Conservation (phyloP, 2,113 vertebrate genomes). For the Glaucidium brasilianum region DNA sequence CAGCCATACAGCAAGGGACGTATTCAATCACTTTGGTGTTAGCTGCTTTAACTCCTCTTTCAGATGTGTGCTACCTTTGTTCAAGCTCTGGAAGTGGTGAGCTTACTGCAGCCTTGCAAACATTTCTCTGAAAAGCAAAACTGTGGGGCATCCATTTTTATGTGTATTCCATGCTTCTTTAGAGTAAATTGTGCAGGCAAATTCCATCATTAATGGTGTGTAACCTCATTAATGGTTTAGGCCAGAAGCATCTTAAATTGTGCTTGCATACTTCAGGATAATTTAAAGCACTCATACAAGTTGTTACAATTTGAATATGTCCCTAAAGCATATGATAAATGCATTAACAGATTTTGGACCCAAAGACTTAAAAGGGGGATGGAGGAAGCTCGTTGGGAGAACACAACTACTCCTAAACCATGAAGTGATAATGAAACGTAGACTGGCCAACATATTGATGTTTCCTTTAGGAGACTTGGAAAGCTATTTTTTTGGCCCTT, state of each 20-base stretch:
- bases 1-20: rapidly evolving
- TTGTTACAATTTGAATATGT: slow-evolving; percentile 10
- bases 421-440: slow-evolving; percentile 40
- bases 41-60: background rate
- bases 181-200: background rate
- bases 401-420: background rate
- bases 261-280: slow-evolving; percentile 8
- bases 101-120: background rate
- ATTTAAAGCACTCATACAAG: slow-evolving; percentile 17
- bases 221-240: slow-evolving; percentile 16
- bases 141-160: background rate
- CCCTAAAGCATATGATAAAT: slow-evolving; percentile 9
- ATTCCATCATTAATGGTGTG: slow-evolving; percentile 46
- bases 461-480: slow-evolving; percentile 11
- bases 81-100: background rate
- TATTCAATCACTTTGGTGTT: background rate
- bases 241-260: slow-evolving; percentile 17
- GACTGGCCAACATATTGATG: slow-evolving; percentile 1
- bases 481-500: background rate
- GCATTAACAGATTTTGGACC: slow-evolving; percentile 35
- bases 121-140: background rate
- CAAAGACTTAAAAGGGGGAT: background rate
- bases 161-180: background rate
- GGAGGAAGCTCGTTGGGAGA: background rate
- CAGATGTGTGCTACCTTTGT: background rate